These are phyloP conservation scores for Athene noctua DNA, from an alignment of 2,113 vertebrate genomes.

Conservation along the genomic window DNA sequence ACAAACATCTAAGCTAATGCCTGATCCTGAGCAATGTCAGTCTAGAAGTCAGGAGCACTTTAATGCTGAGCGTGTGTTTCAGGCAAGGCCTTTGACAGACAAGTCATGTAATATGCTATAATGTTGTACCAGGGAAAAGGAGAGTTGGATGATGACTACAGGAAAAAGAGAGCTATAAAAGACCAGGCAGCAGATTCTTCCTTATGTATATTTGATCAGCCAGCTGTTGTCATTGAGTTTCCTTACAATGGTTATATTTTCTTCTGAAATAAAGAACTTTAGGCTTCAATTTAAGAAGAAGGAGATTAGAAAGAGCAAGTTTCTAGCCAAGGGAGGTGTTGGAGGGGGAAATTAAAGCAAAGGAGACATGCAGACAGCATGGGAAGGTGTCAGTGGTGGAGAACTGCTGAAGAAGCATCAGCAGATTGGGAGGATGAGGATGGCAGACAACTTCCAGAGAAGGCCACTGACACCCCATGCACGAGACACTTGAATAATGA, in stretches of 20 bases:
- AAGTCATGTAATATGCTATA: not conserved
- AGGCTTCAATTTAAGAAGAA: not conserved
- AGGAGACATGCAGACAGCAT: not conserved
- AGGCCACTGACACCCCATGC: rapidly evolving
- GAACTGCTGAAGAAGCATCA: not conserved
- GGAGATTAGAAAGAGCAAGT: not conserved
- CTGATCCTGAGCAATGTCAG: not conserved
- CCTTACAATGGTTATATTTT: not conserved
- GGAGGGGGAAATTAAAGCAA: not conserved
- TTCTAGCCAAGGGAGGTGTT: not conserved
- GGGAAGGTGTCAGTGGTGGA: not conserved
- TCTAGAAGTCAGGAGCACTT: not conserved
- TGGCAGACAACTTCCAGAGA: not conserved
- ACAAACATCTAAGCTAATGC: not conserved
- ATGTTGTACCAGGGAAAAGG: not conserved
- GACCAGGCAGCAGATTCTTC: not conserved
- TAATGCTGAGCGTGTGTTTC: not conserved
- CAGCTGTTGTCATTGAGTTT: not conserved
- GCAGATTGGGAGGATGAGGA: not conserved
- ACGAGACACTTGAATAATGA: not conserved
- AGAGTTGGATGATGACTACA: not conserved
- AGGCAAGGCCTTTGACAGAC: not conserved
- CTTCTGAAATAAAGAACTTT: not conserved
- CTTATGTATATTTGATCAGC: slow-evolving; percentile 42
- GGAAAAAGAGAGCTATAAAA: not conserved